Evolutionary conservation across 2,888 invertebrate species (phyloP), one percentile per base, ranked within the genome.

Genomic region (Orchesella flavescens): DNA sequence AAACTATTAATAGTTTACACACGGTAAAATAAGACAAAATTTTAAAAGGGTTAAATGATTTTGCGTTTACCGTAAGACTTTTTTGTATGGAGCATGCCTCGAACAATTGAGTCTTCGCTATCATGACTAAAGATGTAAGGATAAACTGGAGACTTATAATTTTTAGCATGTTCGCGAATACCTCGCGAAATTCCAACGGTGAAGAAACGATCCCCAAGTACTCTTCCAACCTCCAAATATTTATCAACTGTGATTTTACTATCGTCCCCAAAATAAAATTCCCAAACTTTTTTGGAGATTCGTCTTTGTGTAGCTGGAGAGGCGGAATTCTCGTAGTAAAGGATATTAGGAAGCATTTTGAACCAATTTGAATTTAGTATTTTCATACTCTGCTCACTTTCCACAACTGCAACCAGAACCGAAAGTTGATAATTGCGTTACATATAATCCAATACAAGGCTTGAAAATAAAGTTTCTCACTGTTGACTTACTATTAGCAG

Each of bases 201-300:
- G 59, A 84, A 84, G 55, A 84, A 79, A 9, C 84, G 57, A 24
- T 84, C 84, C 0, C 77, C 74, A 24, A 13, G 74, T 17, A 79
- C 59, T 53, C 61, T 12, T 43, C 74, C 77, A 5, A 79, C 21
- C 34, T 69, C 17, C 4, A 74, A 59, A 17, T 74, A 71, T 0
- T 19, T 61, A 4, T 81, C 81, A 9, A 7, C 23, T 19, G 44
- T 55, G 12, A 69, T 69, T 81, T 81, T 81, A 10, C 23, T 53
- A 43, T 73, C 68, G 5, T 46, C 59, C 43, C 91, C 90, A 53
- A 94, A 90, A 88, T 93, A 84, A 53, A 68, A 79, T 1, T 78
- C 71, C 59, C 44, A 34, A 9, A 63, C 55, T 23, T 79, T 53
- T 7, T n/a, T 17, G 0, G 78, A 49, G 15, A 79, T 44, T 49